Evolutionary conservation across 1,140 invertebrate genomes (phyloP), one percentile per base, ranked within the genome.

Genomic region (Lysiphlebus fabarum): DNA sequence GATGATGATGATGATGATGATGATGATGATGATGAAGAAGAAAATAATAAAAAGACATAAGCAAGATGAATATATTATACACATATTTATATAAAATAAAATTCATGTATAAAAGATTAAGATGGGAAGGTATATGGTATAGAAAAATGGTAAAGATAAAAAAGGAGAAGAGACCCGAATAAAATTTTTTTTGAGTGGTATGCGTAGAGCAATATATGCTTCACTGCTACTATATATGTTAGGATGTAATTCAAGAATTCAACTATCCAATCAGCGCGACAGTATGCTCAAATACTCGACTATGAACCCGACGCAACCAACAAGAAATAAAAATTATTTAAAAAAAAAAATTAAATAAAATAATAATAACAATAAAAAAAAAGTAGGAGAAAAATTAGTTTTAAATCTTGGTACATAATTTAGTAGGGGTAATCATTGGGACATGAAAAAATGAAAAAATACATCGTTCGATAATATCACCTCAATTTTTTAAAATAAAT

Each of bases 221-320:
- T 17, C 59, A 59, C 58, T 62, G 65, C 67, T 68, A 65, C 73
- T 75, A 75, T 77, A 77, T 77, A 75, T 73, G 72, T 74, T 70
- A 68, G 68, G 69, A 72, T 77, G 73, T 75, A 77, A 77, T 77
- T 76, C 73, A 77, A 75, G 75, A 75, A 69, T 75, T 74, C 65
- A 67, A 73, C 66, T 68, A 71, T 67, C 64, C 66, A 69, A 68
- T 70, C 62, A 59, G 54, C 63, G 64, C 55, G 63, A 66, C 64
- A 65, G 47, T 43, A 40, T 43, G 33, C 48, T 61, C 43, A 34
- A 65, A 59, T 57, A 60, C 48, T 53, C 17, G 42, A 14, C 34
- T 34, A 26, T 26, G 17, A 26, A 26, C 17, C 17, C 17, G 17
- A 26, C 17, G 17, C 1, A 26, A 26, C 17, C 17, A 26, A 26